Base-by-base conservation (phyloP, 2,113 vertebrate genomes). In the Promerops cafer region DNA sequence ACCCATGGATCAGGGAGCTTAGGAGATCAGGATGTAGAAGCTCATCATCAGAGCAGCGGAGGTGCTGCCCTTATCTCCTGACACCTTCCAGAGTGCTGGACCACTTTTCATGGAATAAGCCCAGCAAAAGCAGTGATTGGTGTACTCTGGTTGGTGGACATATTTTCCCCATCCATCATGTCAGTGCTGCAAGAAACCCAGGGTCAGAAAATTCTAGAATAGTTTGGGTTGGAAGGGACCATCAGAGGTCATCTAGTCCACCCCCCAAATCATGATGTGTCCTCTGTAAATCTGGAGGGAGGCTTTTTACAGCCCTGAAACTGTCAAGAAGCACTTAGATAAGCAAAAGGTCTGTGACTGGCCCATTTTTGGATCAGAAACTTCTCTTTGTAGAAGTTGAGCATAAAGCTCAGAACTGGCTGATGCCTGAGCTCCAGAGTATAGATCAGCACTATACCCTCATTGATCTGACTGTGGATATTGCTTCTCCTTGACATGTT, bases 181-280 rank as follows among this genome's bases (percentile, higher is more conserved):
- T 52, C 54, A 53, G 0, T 5, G 2, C 53, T 68, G 23, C 0
- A 0, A 35, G 59, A 71, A 72, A 44, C 35, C 21, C 23, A 31
- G 59, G 23, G 13, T 39, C 26, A 75, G 47, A 37, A 84, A 35
- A 50, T 81, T 33, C 28, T 39, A 37, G 27, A 44, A 28, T 33
- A 20, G 11, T 52, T 60, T 77, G 39, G 52, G 5, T 75, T 42
- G 60, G 42, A 66, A 66, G 10, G 20, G 8, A 14, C 24, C 8
- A n/a, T 66, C 26, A 65, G 16, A 65, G 9, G 7, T 77, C 33
- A 44, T 86, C 12, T 52, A 68, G 11, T 60, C 18, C 45, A 44
- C 1, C 12, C 37, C 22, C 7, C 8, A 68, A 59, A 39, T 81
- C 30, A 24, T 33, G 16, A 10, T 53, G 6, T 45, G 28, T 86